Base-by-base conservation (phyloP, 2,888 invertebrate genomes). In the Capitulum mitella region DNA sequence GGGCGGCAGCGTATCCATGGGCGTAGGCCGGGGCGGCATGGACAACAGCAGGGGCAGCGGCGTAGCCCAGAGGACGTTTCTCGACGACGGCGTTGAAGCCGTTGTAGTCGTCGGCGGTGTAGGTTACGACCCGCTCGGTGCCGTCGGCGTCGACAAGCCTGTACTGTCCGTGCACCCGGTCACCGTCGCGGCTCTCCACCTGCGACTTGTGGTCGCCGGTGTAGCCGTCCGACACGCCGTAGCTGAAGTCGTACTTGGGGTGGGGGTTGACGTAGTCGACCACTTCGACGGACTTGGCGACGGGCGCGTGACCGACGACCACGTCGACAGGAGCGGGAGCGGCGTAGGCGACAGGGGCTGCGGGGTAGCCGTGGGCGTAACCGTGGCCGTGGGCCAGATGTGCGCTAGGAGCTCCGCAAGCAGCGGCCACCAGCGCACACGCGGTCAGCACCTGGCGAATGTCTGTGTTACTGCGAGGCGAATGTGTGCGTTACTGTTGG, bases 1-100 rank as follows among this genome's bases (percentile, higher is more conserved):
- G 54, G 54, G 22, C 22, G 22, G 26, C 54, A 5, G 26, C 54
- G 54, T 54, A 54, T 3, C 26, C 54, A 16, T 22, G 6, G n/a
- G 5, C 10, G 10, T 10, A 54, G 10, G 43, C 43, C 43, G 43
- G 43, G 43, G 43, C 43, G 12, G 43, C 43, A 43, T 43, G 43
- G 43, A 12, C 43, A 43, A 43, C 79, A 8, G 80, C 80, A 77
- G 80, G 81, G 22, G 80, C 80, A 10, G 81, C 80, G 29, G 81
- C 80, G 48, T 81, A 80, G 37, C 81, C 75, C 46, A 80, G 81
- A 58, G 82, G 82, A 61, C 81, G 79, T 58, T 82, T 82, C 64
- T 82, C 82, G 14, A 82, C 82, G 5, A 82, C 81, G 32, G 82
- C 81, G 61, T 82, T 81, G 77, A 82, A 82, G 37, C 82, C 82